Conservation (phyloP, 2,797 vertebrate genomes). For the Okamejei kenojei region DNA sequence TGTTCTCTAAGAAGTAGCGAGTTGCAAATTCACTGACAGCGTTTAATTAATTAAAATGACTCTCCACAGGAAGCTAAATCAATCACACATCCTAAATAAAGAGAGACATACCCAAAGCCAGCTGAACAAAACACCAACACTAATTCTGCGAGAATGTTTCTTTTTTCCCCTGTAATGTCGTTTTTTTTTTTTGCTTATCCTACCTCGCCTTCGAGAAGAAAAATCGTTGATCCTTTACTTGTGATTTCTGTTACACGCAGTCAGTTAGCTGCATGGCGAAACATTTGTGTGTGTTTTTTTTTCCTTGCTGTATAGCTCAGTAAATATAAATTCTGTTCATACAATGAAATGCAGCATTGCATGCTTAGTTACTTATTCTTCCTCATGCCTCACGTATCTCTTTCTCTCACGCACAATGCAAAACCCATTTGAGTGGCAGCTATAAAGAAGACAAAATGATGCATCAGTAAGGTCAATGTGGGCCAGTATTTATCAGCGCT, state of each 20-base stretch:
- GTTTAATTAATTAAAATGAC: constrained; percentile 2
- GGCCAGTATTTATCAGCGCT: not conserved
- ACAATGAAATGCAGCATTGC: not conserved
- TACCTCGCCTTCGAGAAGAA: not conserved
- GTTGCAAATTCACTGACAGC: not conserved
- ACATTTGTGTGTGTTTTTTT: not conserved
- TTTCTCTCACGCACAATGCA: not conserved
- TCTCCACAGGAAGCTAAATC: not conserved
- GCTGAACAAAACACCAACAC: not conserved
- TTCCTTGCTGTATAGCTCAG: not conserved
- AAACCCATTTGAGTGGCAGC: not conserved
- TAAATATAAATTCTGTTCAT: not conserved
- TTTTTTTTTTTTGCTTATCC: not conserved
- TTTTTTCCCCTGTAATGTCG: no score
- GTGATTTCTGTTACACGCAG: not conserved
- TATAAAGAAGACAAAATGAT: not conserved
- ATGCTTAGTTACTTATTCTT: not conserved
- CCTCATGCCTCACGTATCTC: not conserved
- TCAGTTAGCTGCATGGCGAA: not conserved
- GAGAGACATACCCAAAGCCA: not conserved
- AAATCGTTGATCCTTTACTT: no score
- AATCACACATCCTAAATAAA: constrained; percentile 3
- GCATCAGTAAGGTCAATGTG: not conserved
- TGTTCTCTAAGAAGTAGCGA: not conserved
- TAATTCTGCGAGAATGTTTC: not conserved